Base-by-base conservation (phyloP, 2,797 vertebrate genomes). In the Gymnothorax reevesii region DNA sequence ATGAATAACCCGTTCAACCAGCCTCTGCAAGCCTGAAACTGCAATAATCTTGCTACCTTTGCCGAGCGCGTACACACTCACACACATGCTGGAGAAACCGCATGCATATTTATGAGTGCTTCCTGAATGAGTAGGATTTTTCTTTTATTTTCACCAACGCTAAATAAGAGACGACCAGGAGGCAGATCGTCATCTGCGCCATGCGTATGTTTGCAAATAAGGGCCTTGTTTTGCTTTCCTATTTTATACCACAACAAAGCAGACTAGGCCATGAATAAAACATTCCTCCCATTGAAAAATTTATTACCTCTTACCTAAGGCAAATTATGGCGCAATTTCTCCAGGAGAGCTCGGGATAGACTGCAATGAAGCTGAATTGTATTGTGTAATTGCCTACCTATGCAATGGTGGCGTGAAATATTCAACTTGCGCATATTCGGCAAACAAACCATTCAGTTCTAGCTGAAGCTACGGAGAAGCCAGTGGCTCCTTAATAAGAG, bases 201-300 rank as follows among this genome's bases (percentile, higher is more conserved):
- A 91, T 87, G 88, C 64, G 66, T 52, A 84, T 83, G 80, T 89
- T 88, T 90, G 59, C 88, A 88, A 85, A 90, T 49, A 84, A 88
- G 89, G 33, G 91, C 87, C 84, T n/a, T 77, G 85, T 86, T 87
- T 91, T 79, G 83, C 79, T 88, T 86, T 87, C 88, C 88, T 89
- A 82, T 91, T 90, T 93, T 90, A 92, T 91, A 87, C 87, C 83
- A 62, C 89, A 87, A 89, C 88, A 91, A 91, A 91, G 91, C 91
- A 90, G 90, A 91, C 91, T 90, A 91, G 90, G 88, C 83, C 89
- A 94, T 96, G 94, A 96, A 96, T 96, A 95, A 96, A 95, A 94
- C 92, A 96, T 96, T 90, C 88, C 93, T 91, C 93, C 92, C 91
- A 95, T 95, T 95, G 93, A 94, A 96, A 96, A 93, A 95, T 95